phyloP scores from a whole-genome alignment of 2,888 invertebrate species.

The Chrysomela aeneicollis region DNA sequence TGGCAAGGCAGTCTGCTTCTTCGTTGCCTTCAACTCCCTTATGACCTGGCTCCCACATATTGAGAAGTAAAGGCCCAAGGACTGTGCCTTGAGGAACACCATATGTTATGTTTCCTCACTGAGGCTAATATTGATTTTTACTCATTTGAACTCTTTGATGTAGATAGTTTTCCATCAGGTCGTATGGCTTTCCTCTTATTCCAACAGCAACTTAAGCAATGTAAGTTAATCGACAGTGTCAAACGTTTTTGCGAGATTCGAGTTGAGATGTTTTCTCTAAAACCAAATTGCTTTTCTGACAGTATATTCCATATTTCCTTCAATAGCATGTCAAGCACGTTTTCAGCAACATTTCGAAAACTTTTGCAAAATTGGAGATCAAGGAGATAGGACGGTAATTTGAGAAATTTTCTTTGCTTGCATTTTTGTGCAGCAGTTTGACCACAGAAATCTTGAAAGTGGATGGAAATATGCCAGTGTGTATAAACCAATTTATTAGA shows the following conservation, averaged over 20 bases:
- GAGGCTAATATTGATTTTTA: neutral
- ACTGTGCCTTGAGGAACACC: neutral
- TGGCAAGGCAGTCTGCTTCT: no score
- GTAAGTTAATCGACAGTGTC: constrained; percentile 1
- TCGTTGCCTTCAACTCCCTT: no score
- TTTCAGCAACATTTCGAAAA: constrained; percentile 20
- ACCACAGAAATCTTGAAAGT: constrained; percentile 11
- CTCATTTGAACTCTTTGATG: neutral
- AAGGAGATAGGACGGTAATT: constrained; percentile 26
- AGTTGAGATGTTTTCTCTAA: constrained; percentile 9
- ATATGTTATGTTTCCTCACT: neutral
- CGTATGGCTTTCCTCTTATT: constrained; percentile 12
- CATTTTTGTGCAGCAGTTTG: constrained; percentile 17
- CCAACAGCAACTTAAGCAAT: constrained; percentile 5
- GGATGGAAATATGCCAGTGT: neutral
- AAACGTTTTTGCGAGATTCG: constrained; percentile 9
- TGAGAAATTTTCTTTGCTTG: neutral
- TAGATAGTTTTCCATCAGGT: constrained; percentile 4
- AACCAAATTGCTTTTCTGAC: constrained; percentile 22
- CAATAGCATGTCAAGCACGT: constrained; percentile 3
- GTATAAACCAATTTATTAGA: constrained; percentile 10
- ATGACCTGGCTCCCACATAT: no score
- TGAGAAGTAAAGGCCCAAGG: no score
- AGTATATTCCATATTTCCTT: constrained; percentile 9
- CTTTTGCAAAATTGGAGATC: constrained; percentile 11